Base-by-base conservation (phyloP, 2,797 vertebrate genomes). In the Myotis findleyi region DNA sequence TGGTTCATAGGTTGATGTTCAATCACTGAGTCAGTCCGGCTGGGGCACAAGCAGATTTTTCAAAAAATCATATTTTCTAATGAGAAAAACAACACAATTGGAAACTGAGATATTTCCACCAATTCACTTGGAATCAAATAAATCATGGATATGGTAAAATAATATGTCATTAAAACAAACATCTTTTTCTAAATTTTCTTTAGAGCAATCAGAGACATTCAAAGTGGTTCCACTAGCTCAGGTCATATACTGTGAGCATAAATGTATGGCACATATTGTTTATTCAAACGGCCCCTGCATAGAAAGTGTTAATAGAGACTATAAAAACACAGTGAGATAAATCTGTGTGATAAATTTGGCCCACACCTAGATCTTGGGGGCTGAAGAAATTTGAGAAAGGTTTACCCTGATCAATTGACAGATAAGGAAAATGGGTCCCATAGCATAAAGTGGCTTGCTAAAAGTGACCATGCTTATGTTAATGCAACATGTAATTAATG, bases 161-260 rank as follows among this genome's bases (percentile, higher is more conserved):
- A 75, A 89, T 44, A 17, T 81, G 21, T n/a, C 62, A 82, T 73
- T 59, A 87, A 83, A 80, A 87, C 51, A 91, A 88, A 30, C 47
- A 79, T 91, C 21, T 73, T 91, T 87, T 87, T 59, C 44, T 91
- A 53, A 73, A 71, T n/a, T 71, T 93, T 89, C 18, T 17, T 94
- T 51, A 21, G 10, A 94, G 27, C 16, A 62, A 27, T n/a, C 23
- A 72, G 55, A 87, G 8, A 47, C 49, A 82, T 64, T 73, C 38
- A 75, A 7, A 92, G 47, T 57, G 49, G 27, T 81, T 77, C 27
- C 12, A 38, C n/a, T 53, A 62, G 53, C 30, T 88, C 16, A 62
- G 51, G 51, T 81, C 44, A 33, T 36, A 72, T 30, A 71, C 92
- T 66, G 36, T 92, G 18, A 93, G 68, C 71, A 66, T 86, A 53